Evolutionary conservation across 2,888 invertebrate genomes (phyloP).

Genomic region (Venustoraphidia nigricollis): DNA sequence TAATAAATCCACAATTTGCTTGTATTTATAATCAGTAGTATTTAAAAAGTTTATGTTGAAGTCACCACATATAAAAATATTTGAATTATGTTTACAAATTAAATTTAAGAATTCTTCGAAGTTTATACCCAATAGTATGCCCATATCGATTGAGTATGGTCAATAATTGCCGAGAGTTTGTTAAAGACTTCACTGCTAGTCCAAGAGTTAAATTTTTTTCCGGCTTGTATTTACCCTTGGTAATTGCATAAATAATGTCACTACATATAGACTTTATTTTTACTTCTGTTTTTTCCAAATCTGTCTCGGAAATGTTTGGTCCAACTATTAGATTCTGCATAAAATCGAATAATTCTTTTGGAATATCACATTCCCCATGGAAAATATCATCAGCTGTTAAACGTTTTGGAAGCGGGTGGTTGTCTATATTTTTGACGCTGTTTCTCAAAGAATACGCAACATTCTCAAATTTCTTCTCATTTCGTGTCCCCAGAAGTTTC

Average conservation of each 20-base stretch:
- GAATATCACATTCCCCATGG: not conserved
- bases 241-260: slow-evolving; percentile 3
- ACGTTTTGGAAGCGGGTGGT: not conserved
- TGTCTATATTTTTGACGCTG: not conserved
- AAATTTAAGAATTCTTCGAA: no score
- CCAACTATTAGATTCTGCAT: not conserved
- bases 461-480: not conserved
- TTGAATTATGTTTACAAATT: no score
- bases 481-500: no score
- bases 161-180: not conserved
- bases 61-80: no score
- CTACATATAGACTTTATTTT: slow-evolving; percentile 6
- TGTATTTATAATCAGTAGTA: no score
- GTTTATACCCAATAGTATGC: not conserved
- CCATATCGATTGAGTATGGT: not conserved
- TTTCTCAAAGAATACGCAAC: not conserved
- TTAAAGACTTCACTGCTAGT: not conserved
- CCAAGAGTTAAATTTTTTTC: slow-evolving; percentile 8
- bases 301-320: not conserved
- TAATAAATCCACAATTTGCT: no score
- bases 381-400: not conserved
- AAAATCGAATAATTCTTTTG: not conserved
- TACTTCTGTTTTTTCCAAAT: not conserved
- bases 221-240: slow-evolving; percentile 8
- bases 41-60: no score